Conservation (phyloP, 2,797 vertebrate species). For the Alca torda region DNA sequence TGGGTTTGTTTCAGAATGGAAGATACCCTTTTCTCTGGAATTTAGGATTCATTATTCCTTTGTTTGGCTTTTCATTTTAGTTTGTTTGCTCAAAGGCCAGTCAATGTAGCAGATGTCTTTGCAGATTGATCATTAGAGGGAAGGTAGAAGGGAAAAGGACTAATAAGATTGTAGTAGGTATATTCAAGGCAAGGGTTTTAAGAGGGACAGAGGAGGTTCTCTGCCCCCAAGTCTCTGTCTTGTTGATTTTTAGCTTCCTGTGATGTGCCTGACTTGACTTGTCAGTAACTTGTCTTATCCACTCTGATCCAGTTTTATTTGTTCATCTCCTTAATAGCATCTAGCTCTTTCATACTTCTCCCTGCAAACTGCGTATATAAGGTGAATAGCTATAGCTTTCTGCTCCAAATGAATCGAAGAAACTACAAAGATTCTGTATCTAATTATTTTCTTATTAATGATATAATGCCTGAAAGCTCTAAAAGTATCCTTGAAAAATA, state of each 20-base stretch:
- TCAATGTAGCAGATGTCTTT: neutral
- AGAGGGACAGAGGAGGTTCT: neutral
- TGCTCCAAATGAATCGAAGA: neutral
- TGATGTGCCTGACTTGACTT: conserved; percentile 9
- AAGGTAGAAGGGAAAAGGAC: neutral
- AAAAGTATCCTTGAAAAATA: neutral
- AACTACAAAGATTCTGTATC: neutral
- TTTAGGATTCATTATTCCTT: neutral
- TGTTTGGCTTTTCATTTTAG: neutral
- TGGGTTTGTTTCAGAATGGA: neutral
- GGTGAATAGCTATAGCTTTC: neutral
- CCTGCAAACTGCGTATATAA: neutral
- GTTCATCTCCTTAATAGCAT: neutral
- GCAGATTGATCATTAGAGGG: neutral
- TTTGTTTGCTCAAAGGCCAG: neutral
- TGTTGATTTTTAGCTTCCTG: neutral
- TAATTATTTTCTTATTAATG: neutral
- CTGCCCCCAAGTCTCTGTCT: conserved; percentile 2
- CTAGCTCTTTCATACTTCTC: neutral
- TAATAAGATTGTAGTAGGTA: neutral
- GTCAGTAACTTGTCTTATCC: conserved; percentile 21
- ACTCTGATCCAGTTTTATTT: neutral
- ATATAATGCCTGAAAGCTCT: neutral
- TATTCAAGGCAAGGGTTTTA: neutral
- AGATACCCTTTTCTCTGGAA: neutral